A percentile compares a stretch with the other conserved stretches of the same genome.
Evolutionary conservation across 1,140 invertebrate species (phyloP).

Genomic region (Cydia strobilella): DNA sequence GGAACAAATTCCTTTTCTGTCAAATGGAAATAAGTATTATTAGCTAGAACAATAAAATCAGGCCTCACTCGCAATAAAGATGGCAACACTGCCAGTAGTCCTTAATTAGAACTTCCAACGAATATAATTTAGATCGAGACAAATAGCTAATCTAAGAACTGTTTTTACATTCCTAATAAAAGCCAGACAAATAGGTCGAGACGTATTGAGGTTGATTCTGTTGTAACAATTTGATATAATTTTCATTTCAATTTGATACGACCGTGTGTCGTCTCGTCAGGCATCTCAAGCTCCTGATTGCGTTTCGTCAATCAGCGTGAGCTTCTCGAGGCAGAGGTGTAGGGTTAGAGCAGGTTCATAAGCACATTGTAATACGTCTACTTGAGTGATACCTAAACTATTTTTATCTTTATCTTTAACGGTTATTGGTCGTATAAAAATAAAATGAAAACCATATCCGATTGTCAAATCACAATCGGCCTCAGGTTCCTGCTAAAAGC

Average conservation of each 20-base stretch:
- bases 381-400: too few species aligned
- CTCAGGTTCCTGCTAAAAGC: not conserved
- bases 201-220: not conserved
- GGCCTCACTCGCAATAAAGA: not conserved
- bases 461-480: not conserved
- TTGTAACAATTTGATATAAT: too few species aligned
- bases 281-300: too few species aligned
- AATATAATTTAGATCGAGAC: not conserved
- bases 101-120: not conserved
- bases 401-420: too few species aligned
- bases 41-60: not conserved
- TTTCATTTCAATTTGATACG: too few species aligned
- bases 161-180: not conserved
- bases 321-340: too few species aligned
- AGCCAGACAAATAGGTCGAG: not conserved
- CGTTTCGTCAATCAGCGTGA: too few species aligned
- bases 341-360: too few species aligned
- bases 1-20: not conserved
- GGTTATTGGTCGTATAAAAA: too few species aligned
- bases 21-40: not conserved
- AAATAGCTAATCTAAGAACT: not conserved
- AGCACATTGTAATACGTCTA: too few species aligned
- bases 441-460: not conserved
- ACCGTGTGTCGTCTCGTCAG: too few species aligned
- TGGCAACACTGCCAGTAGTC: not conserved